Percentiles rank a stretch among this genome's conserved stretches.
phyloP scores from a whole-genome alignment of 2,797 vertebrate genomes.

The Falco cherrug region DNA sequence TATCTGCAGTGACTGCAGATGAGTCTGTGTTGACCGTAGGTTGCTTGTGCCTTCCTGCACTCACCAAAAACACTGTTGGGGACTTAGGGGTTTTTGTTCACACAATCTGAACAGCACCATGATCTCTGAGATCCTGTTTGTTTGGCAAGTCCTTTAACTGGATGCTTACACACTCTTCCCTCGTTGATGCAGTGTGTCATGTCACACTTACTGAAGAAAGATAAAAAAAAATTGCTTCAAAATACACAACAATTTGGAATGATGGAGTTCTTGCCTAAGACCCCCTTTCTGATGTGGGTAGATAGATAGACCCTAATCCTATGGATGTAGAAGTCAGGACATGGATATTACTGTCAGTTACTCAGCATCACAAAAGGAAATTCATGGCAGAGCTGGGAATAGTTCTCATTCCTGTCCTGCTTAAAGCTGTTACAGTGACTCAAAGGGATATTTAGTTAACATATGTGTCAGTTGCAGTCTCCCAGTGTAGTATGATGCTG shows the following conservation, averaged over 20 bases:
- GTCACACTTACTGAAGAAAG: background rate
- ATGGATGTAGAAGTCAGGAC: background rate
- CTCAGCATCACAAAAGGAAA: background rate
- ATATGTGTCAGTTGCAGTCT: background rate
- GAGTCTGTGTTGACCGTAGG: background rate
- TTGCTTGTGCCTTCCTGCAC: background rate
- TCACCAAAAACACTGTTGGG: background rate
- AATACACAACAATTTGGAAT: background rate
- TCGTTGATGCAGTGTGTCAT: background rate
- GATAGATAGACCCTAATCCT: background rate
- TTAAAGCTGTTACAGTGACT: background rate
- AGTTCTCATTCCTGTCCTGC: background rate
- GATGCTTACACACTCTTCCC: background rate
- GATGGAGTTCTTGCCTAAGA: background rate
- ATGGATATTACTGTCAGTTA: background rate
- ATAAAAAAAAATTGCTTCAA: background rate
- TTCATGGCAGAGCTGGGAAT: background rate
- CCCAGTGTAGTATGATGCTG: rapidly evolving
- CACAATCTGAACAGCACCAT: background rate
- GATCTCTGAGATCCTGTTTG: background rate
- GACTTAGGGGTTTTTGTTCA: background rate
- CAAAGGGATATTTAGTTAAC: background rate
- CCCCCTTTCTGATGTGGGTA: background rate
- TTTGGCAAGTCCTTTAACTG: background rate
- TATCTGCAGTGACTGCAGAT: background rate